A percentile compares a stretch with the other conserved stretches of the same genome.
phyloP scores from a whole-genome alignment of 2,113 vertebrate genomes.

The Upupa epops region DNA sequence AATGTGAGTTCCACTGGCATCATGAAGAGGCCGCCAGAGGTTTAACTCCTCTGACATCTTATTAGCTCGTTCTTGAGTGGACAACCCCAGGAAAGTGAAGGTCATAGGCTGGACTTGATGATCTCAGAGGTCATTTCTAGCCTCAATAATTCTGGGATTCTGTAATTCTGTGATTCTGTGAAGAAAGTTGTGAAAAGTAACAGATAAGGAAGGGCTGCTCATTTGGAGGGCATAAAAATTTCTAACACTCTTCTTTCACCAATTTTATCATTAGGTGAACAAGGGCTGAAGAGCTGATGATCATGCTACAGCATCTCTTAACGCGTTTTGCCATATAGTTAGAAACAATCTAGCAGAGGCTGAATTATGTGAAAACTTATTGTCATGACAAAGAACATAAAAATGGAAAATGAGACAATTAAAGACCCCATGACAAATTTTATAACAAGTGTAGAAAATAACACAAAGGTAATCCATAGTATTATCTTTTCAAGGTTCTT shows the following conservation, averaged over 20 bases:
- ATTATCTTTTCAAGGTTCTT: conserved; percentile 58
- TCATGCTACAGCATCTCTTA: neutral
- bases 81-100: neutral
- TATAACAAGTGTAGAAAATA: conserved; percentile 63
- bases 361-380: conserved; percentile 64
- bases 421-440: conserved; percentile 61
- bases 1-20: neutral
- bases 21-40: neutral
- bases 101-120: too few species aligned
- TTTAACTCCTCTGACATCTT: neutral
- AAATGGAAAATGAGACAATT: conserved; percentile 61
- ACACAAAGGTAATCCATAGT: conserved; percentile 63
- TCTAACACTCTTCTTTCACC: neutral
- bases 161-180: too few species aligned
- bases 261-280: conserved; percentile 11
- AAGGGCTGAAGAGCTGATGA: conserved; percentile 25
- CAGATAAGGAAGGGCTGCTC: neutral
- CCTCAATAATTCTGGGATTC: too few species aligned
- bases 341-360: neutral
- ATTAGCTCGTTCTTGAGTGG: neutral
- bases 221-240: conserved; percentile 15
- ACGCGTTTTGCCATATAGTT: neutral
- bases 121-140: too few species aligned
- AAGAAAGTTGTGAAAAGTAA: neutral
- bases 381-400: conserved; percentile 64